Evolutionary conservation across 2,888 invertebrate species (phyloP), one percentile per base, ranked within the genome.

Genomic region (Antheraea assamensis): DNA sequence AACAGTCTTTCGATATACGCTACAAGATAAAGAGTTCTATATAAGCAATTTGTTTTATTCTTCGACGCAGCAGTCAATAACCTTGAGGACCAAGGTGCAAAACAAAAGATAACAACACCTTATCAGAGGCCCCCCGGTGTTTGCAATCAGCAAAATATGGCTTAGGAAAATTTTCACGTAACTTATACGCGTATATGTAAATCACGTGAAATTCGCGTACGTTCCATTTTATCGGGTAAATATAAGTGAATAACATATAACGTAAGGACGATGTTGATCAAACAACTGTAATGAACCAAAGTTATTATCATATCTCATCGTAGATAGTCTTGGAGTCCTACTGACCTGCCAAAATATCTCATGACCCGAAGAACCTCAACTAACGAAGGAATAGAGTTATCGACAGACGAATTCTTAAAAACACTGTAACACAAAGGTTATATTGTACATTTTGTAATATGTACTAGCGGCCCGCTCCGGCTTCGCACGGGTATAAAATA

Each of bases 51-150:
- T 64, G n/a, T 27, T 64, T 30, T 15, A 21, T 64, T 19, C 27
- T 64, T 27, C 27, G 27, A 17, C 61, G 17, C 19, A 64, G 7
- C 19, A 64, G 61, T 64, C 30, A 64, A 17, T 30, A 30, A 64
- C 61, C 61, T 64, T 64, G 27, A 30, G 30, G 61, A 64, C 4
- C 27, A 10, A 30, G 27, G 17, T 30, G 61, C 30, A 64, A 64
- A 64, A 64, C 61, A 64, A 30, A 64, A 21, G 61, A 64, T 64
- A 64, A 64, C 61, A 64, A 64, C 61, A 64, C 27, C 61, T 64
- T 64, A 64, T 64, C 61, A 64, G 30, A 15, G 58, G n/a, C 58
- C 61, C 61, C 61, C 61, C 27, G 4, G 61, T 30, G 61, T 15
- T 64, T 30, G 5, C 27, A 30, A 64, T 30, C 1, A 4, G 17